Conservation (phyloP, 2,888 invertebrate genomes). For the Ligdia adustata region DNA sequence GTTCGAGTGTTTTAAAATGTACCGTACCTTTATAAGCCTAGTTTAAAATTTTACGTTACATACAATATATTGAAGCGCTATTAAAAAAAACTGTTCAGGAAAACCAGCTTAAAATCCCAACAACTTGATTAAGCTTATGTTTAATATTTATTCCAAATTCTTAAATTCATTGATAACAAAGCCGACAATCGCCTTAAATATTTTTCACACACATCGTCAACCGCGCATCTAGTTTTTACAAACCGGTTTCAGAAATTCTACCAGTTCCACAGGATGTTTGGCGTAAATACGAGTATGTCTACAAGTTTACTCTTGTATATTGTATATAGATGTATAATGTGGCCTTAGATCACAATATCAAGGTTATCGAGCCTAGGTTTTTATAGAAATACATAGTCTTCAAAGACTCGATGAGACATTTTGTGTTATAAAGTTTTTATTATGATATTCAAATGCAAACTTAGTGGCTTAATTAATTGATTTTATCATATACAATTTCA, state of each 20-base stretch:
- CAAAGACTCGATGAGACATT: slow-evolving; percentile 23
- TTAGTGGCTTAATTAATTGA: no score
- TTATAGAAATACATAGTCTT: slow-evolving; percentile 41
- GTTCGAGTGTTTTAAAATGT: no score
- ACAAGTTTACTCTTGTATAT: background rate
- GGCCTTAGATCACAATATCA: slow-evolving; percentile 44
- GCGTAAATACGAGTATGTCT: slow-evolving; percentile 21
- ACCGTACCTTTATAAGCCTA: no score
- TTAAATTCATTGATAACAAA: slow-evolving; percentile 2
- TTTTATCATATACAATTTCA: no score
- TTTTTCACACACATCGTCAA: slow-evolving; percentile 8
- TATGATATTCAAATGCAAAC: no score
- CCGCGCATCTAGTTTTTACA: slow-evolving; percentile 18
- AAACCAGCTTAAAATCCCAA: no score
- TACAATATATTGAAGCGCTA: no score
- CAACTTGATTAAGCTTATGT: no score
- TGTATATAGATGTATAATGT: no score
- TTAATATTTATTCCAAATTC: no score
- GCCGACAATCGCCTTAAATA: slow-evolving; percentile 7
- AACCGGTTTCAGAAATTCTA: slow-evolving; percentile 23
- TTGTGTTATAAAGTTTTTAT: background rate
- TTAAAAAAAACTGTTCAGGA: no score
- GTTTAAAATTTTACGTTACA: no score
- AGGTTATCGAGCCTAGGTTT: slow-evolving; percentile 55
- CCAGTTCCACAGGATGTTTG: slow-evolving; percentile 29